Conservation (phyloP, 2,888 invertebrate genomes). For the Cepaea hortensis region DNA sequence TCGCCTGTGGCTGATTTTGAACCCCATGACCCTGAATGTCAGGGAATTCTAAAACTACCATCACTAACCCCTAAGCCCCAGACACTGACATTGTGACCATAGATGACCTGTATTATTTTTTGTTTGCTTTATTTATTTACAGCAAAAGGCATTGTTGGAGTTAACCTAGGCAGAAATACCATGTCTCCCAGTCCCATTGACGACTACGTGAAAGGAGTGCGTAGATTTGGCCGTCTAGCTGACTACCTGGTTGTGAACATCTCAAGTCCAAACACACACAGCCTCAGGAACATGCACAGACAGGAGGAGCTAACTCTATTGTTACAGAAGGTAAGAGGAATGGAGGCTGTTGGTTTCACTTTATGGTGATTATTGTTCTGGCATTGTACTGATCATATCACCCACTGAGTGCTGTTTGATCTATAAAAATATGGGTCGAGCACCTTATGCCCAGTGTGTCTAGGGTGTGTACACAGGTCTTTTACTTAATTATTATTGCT, state of each 20-base stretch:
- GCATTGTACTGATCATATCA: too few relatives aligned
- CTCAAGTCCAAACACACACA: constrained; percentile 97
- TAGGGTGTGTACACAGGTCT: too few relatives aligned
- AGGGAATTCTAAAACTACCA: too few relatives aligned
- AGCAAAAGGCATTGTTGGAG: constrained; percentile 82
- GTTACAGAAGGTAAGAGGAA: constrained; percentile 76
- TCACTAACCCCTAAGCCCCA: too few relatives aligned
- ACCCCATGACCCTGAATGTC: too few relatives aligned
- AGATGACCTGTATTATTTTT: neutral
- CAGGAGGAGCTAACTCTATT: constrained; percentile 85
- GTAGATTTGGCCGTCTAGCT: constrained; percentile 87
- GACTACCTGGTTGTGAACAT: constrained; percentile 98
- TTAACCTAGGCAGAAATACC: constrained; percentile 98
- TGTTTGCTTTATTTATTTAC: constrained; percentile 22
- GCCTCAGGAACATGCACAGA: constrained; percentile 88
- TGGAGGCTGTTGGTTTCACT: neutral
- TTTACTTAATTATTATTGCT: too few relatives aligned
- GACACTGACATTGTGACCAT: neutral
- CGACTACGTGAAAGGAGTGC: constrained; percentile 92
- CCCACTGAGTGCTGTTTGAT: too few relatives aligned
- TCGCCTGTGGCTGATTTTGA: too few relatives aligned
- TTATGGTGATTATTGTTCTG: too few relatives aligned
- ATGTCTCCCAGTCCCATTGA: constrained; percentile 83
- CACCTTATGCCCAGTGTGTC: too few relatives aligned
- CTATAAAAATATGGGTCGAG: too few relatives aligned